These are phyloP conservation scores for Dallia pectoralis DNA, from an alignment of 2,797 vertebrate genomes.

Conservation along the genomic window DNA sequence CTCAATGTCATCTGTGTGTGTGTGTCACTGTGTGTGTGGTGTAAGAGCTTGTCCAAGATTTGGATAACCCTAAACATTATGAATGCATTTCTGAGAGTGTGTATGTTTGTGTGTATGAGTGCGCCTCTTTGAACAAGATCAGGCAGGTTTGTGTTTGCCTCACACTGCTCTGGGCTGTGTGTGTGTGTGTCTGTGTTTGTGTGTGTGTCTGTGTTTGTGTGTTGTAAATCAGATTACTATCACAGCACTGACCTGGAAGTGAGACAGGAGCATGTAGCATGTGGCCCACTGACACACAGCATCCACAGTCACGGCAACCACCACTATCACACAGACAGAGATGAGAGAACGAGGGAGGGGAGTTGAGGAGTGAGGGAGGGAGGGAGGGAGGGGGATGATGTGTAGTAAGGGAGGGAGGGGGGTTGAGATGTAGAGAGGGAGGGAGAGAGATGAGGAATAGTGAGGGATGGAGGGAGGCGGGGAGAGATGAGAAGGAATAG, in stretches of 20 bases:
- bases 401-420: conserved; percentile 51
- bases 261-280: conserved; percentile 49
- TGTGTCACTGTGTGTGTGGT: conserved; percentile 10
- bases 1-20: conserved; percentile 14
- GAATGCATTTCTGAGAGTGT: background rate
- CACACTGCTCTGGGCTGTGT: conserved; percentile 17
- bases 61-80: conserved; percentile 7
- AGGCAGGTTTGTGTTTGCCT: conserved; percentile 34
- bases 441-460: conserved; percentile 41
- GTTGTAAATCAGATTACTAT: conserved; percentile 64
- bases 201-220: conserved; percentile 29
- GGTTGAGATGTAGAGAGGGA: conserved; percentile 35
- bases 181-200: conserved; percentile 25
- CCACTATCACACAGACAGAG: conserved; percentile 65
- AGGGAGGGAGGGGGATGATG: conserved; percentile 30
- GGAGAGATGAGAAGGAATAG: background rate
- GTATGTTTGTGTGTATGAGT: background rate
- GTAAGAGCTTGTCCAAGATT: conserved; percentile 1
- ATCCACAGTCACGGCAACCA: conserved; percentile 47
- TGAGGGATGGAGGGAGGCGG: conserved; percentile 5
- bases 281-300: conserved; percentile 73
- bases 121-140: conserved; percentile 30
- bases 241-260: conserved; percentile 64
- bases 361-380: conserved; percentile 34
- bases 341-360: conserved; percentile 21